Evolutionary conservation across 2,888 invertebrate genomes (phyloP).

Genomic region (Meteorus cinctellus): DNA sequence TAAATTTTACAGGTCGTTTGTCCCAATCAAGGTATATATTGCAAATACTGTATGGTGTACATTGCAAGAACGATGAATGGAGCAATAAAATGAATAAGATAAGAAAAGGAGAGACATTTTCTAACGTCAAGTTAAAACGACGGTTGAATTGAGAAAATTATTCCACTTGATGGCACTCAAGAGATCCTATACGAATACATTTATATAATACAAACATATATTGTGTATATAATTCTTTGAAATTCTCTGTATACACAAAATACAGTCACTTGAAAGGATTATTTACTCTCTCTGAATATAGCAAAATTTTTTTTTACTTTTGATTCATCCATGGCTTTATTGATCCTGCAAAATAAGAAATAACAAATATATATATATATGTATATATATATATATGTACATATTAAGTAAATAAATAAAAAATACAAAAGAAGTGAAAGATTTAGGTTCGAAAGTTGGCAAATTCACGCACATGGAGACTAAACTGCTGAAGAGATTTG

Average conservation of each 20-base stretch:
- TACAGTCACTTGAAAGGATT: slow-evolving; percentile 7
- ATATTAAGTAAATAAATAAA: not conserved
- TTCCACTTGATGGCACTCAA: slow-evolving; percentile 1
- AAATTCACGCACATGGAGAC: slow-evolving; percentile 13
- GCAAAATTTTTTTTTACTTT: not conserved
- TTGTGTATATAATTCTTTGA: not conserved
- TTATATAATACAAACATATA: not conserved
- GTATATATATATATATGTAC: not conserved
- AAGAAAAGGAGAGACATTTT: slow-evolving; percentile 11
- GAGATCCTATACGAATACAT: slow-evolving; percentile 3
- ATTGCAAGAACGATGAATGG: slow-evolving; percentile 31
- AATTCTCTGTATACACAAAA: slow-evolving; percentile 5
- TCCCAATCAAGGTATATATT: slow-evolving; percentile 33
- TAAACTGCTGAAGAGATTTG: slow-evolving; percentile 14
- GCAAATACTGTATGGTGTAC: not conserved
- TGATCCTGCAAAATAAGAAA: not conserved
- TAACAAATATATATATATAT: not conserved
- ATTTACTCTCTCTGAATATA: slow-evolving; percentile 1
- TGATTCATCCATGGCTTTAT: slow-evolving; percentile 1
- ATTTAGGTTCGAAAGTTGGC: slow-evolving; percentile 3
- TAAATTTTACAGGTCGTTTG: slow-evolving; percentile 34
- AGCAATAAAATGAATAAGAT: slow-evolving; percentile 42
- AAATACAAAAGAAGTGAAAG: not conserved
- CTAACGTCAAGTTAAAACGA: slow-evolving; percentile 13
- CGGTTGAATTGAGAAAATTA: slow-evolving; percentile 18